Evolutionary conservation across 1,140 invertebrate species (phyloP).

Genomic region (Microplitis demolitor): DNA sequence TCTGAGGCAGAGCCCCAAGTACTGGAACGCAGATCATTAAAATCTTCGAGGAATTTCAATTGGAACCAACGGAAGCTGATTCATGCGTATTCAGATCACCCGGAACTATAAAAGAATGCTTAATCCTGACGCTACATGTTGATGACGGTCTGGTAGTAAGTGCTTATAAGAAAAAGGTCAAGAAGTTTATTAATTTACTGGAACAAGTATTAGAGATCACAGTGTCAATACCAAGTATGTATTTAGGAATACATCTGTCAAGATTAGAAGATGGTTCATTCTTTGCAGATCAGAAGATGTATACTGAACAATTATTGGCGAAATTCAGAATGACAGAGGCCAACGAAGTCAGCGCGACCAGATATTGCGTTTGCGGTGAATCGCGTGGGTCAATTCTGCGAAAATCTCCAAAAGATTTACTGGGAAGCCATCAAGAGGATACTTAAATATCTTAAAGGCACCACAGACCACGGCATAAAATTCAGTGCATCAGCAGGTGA

Average conservation of each 20-base stretch:
- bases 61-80: background rate
- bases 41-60: background rate
- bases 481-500: no score
- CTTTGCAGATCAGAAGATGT: background rate
- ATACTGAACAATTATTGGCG: background rate
- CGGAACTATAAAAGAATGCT: background rate
- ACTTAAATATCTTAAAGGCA: no score
- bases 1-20: background rate
- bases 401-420: no score
- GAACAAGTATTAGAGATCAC: background rate
- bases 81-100: background rate
- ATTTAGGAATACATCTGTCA: no score
- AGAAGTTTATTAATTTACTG: no score
- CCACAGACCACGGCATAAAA: no score
- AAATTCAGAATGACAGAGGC: background rate
- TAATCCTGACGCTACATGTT: background rate
- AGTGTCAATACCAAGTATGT: background rate
- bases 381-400: background rate
- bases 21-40: background rate
- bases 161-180: no score
- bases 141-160: background rate
- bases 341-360: background rate
- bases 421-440: no score
- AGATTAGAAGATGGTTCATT: background rate
- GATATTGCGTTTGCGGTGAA: conserved; percentile 1